These are phyloP conservation scores for Epicauta chinensis DNA, from an alignment of 1,140 invertebrate genomes.

Conservation along the genomic window DNA sequence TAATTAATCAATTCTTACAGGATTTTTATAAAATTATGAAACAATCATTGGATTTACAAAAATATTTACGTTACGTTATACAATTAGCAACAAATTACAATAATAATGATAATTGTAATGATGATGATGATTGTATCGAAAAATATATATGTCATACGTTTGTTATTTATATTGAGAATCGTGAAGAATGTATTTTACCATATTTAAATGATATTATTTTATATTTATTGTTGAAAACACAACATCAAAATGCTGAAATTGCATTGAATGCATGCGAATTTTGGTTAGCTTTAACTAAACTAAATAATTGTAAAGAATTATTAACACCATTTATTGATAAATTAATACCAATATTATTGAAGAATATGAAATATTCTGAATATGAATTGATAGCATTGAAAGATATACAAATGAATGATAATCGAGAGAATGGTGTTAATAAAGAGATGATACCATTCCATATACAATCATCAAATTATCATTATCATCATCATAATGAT, in stretches of 20 bases:
- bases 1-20: constrained; percentile 38
- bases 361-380: constrained; percentile 96
- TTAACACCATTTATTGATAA: constrained; percentile 75
- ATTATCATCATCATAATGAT: constrained; percentile 36
- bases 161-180: constrained; percentile 37
- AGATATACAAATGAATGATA: constrained; percentile 41
- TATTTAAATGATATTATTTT: constrained; percentile 96
- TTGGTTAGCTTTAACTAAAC: constrained; percentile 94
- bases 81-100: constrained; percentile 23
- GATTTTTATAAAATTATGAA: constrained; percentile 35
- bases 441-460: constrained; percentile 31
- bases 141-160: constrained; percentile 38
- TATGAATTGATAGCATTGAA: constrained; percentile 93
- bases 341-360: constrained; percentile 86
- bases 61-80: constrained; percentile 36
- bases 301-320: constrained; percentile 89
- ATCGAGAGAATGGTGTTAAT: constrained; percentile 17
- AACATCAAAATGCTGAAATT: constrained; percentile 87
- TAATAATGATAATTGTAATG: constrained; percentile 8
- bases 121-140: constrained; percentile 33
- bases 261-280: constrained; percentile 98
- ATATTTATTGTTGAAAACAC: constrained; percentile 94
- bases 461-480: constrained; percentile 21
- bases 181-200: constrained; percentile 52
- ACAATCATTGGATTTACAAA: constrained; percentile 28